Conservation (phyloP, 2,797 vertebrate species). For the Aplochiton taeniatus region DNA sequence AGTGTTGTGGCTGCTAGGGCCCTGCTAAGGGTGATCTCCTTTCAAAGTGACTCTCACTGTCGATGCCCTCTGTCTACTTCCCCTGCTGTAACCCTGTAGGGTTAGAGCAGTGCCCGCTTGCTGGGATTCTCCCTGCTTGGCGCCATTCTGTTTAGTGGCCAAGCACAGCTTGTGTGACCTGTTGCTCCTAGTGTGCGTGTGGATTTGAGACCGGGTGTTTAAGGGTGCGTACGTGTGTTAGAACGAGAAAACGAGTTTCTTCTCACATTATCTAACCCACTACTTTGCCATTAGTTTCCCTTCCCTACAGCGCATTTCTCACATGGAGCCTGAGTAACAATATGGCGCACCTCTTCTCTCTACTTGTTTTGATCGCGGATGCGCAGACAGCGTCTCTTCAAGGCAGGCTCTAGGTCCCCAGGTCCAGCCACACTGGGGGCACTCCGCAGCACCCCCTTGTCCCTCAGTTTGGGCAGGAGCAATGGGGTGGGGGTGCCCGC, state of each 20-base stretch:
- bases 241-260: background rate
- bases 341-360: constrained; percentile 54
- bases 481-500: constrained; percentile 65
- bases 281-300: no score
- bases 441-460: constrained; percentile 81
- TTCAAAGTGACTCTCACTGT: constrained; percentile 73
- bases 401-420: constrained; percentile 90
- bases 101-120: constrained; percentile 63
- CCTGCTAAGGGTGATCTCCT: constrained; percentile 62
- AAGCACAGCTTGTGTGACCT: constrained; percentile 49
- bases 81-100: constrained; percentile 67
- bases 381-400: constrained; percentile 97
- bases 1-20: constrained; percentile 62
- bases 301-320: no score
- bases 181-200: constrained; percentile 30
- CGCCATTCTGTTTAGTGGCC: constrained; percentile 71
- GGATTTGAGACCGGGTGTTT: background rate
- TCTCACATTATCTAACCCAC: background rate
- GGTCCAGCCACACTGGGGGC: constrained; percentile 78
- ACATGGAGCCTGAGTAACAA: background rate
- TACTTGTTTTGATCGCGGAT: constrained; percentile 99
- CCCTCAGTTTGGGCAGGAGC: constrained; percentile 74
- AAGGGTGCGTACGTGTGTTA: constrained; percentile 31
- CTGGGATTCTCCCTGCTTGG: constrained; percentile 69
- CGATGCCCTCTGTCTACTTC: constrained; percentile 60